phyloP scores from a whole-genome alignment of 2,113 vertebrate species.

The Ceyx melanurus region DNA sequence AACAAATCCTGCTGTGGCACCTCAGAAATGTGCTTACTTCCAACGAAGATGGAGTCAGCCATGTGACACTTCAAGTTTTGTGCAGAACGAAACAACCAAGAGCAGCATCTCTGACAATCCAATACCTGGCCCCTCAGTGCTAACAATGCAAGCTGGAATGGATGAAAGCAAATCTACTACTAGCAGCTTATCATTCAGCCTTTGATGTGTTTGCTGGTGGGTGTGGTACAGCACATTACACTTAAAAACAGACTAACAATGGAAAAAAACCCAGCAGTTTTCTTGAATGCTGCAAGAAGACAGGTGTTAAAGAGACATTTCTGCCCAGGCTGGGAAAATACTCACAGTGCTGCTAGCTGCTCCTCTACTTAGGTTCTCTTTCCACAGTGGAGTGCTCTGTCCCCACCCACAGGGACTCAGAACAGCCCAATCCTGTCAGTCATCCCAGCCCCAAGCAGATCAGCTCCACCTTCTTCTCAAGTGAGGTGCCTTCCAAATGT shows the following conservation, averaged over 20 bases:
- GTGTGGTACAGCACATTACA: not conserved
- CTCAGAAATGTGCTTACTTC: not conserved
- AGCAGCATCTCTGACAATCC: not conserved
- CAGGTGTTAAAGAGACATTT: not conserved
- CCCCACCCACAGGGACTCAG: constrained; percentile 27
- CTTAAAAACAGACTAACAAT: constrained; percentile 17
- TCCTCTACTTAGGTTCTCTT: not conserved
- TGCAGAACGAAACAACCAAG: not conserved
- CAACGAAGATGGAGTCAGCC: not conserved
- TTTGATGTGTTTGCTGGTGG: constrained; percentile 49
- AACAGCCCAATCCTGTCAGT: constrained; percentile 1
- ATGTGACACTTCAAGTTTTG: not conserved
- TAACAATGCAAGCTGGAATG: not conserved
- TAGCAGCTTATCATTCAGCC: not conserved
- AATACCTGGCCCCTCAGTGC: not conserved
- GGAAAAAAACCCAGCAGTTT: not conserved
- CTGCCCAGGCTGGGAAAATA: constrained; percentile 33
- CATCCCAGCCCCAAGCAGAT: constrained; percentile 19
- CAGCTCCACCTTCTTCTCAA: constrained; percentile 32
- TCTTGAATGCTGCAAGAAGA: not conserved
- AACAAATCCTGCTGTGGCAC: not conserved
- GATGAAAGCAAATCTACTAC: not conserved
- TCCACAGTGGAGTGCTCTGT: not conserved
- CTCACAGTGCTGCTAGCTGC: not conserved
- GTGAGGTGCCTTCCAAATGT: not conserved